Conservation (phyloP, 2,113 vertebrate species). For the Sorex araneus region DNA sequence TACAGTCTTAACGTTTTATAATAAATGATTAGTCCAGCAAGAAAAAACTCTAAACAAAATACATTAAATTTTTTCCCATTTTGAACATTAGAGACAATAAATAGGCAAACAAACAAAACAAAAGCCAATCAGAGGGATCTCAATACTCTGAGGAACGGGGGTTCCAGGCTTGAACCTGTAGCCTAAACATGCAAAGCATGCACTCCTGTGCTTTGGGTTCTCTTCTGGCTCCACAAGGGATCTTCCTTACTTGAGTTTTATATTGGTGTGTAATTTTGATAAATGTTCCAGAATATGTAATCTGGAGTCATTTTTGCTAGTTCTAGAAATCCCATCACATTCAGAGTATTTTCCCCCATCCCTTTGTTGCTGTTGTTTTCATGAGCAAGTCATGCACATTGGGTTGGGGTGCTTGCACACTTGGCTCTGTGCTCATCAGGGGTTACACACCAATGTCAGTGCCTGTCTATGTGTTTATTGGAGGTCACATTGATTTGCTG, state of each 20-base stretch:
- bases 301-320: constrained; percentile 44
- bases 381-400: too few species aligned
- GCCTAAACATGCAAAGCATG: too few species aligned
- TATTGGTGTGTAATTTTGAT: constrained; percentile 57
- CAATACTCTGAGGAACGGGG: too few species aligned
- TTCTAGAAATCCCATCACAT: constrained; percentile 41
- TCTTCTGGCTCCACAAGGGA: background rate
- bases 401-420: too few species aligned
- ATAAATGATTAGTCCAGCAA: constrained; percentile 40
- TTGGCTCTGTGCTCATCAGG: too few species aligned
- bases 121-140: background rate
- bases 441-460: too few species aligned
- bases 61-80: background rate
- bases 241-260: constrained; percentile 63
- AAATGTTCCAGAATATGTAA: constrained; percentile 57
- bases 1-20: too few species aligned
- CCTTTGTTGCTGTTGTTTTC: too few species aligned
- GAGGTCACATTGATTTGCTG: too few species aligned
- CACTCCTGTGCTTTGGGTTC: too few species aligned
- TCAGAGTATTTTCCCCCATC: background rate
- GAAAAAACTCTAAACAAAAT: constrained; percentile 57
- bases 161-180: too few species aligned
- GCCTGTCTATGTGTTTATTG: too few species aligned
- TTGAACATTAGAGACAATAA: constrained; percentile 17
- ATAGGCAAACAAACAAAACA: background rate